Conservation (phyloP, 2,113 vertebrate species). For the Passer domesticus region DNA sequence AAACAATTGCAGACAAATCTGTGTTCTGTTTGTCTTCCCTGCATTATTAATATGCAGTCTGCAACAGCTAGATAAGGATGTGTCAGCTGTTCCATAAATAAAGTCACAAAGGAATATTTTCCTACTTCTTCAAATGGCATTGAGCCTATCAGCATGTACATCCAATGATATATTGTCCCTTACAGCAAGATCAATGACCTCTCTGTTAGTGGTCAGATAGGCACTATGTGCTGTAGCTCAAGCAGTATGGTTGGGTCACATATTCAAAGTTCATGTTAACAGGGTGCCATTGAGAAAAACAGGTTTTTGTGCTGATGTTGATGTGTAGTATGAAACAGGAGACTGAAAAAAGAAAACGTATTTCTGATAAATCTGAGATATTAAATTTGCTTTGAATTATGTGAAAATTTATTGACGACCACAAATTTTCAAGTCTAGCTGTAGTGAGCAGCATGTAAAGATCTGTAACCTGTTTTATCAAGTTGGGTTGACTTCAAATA, state of each 20-base stretch:
- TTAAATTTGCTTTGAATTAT: neutral
- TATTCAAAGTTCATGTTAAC: neutral
- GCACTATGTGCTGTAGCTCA: neutral
- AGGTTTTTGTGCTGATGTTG: neutral
- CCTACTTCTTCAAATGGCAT: conserved; percentile 8
- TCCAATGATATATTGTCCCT: conserved; percentile 53
- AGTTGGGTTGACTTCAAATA: neutral
- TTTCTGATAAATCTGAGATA: neutral
- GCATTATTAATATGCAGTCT: conserved; percentile 29
- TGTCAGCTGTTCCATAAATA: conserved; percentile 21
- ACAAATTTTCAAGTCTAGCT: neutral
- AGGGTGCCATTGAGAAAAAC: neutral
- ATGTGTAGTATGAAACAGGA: neutral
- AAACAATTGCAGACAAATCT: neutral
- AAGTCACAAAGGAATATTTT: conserved; percentile 41
- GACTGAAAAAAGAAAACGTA: neutral
- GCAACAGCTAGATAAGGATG: conserved; percentile 52
- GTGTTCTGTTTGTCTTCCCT: neutral
- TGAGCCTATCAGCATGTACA: conserved; percentile 15
- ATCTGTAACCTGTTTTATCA: neutral
- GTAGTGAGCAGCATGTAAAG: neutral
- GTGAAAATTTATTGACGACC: neutral
- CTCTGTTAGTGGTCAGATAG: conserved; percentile 25
- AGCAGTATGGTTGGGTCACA: neutral
- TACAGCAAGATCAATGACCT: conserved; percentile 54